These are phyloP conservation scores for Gallinago nigripennis DNA, from an alignment of 2,797 vertebrate species.

Conservation along the genomic window DNA sequence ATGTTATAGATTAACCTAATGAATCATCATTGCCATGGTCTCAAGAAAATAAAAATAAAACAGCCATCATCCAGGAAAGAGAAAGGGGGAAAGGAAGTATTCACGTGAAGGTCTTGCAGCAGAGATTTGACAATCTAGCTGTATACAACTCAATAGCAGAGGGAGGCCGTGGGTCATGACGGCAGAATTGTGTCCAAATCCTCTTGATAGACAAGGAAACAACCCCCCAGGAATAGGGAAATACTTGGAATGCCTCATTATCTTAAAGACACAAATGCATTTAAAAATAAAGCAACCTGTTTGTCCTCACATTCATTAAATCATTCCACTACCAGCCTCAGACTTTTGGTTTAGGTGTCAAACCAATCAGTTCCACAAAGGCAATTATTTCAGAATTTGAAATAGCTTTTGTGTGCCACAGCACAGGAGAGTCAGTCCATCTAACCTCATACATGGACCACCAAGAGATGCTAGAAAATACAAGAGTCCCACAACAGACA, in stretches of 20 bases:
- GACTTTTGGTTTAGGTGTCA: neutral
- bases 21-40: neutral
- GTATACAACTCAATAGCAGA: neutral
- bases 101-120: fast-evolving
- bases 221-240: neutral
- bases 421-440: neutral
- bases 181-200: neutral
- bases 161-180: neutral
- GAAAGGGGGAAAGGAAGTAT: neutral
- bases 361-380: neutral
- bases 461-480: neutral
- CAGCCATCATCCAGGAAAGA: neutral
- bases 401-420: neutral
- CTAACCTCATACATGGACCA: fast-evolving
- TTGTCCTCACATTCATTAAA: neutral
- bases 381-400: neutral
- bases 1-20: fast-evolving
- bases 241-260: neutral
- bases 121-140: neutral
- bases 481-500: too few relatives aligned
- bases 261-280: neutral
- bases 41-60: neutral
- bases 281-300: neutral
- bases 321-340: too few relatives aligned
- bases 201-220: neutral